Percentiles rank a stretch among this genome's conserved stretches.
These are phyloP conservation scores for Aporrectodea caliginosa DNA, from an alignment of 1,140 invertebrate genomes.

Conservation along the genomic window DNA sequence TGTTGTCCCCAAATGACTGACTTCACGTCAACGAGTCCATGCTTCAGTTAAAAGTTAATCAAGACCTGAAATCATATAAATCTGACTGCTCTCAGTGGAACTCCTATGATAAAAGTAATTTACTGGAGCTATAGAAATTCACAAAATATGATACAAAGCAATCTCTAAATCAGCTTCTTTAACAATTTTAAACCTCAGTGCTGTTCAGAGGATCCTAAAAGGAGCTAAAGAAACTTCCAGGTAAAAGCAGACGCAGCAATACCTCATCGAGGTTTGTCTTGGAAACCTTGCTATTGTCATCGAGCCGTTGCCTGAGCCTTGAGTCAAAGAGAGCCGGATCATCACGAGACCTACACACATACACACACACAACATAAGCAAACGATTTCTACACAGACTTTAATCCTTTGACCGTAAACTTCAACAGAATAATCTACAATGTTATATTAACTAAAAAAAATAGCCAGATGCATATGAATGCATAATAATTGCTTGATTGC, in stretches of 20 bases:
- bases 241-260: slow-evolving; percentile 13
- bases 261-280: slow-evolving; percentile 46
- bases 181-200: too few species aligned
- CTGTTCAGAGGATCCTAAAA: slow-evolving; percentile 8
- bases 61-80: background rate
- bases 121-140: too few species aligned
- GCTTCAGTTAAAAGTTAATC: too few species aligned
- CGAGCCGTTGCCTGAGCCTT: slow-evolving; percentile 43
- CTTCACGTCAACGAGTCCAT: too few species aligned
- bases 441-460: background rate
- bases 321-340: slow-evolving; percentile 46
- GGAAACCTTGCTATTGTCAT: slow-evolving; percentile 40
- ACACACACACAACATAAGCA: background rate
- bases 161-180: too few species aligned
- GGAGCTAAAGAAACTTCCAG: slow-evolving; percentile 12
- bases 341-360: slow-evolving; percentile 35
- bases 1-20: too few species aligned
- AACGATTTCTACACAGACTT: background rate
- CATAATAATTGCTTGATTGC: background rate
- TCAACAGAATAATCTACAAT: background rate
- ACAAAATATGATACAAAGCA: too few species aligned
- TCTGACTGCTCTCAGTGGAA: background rate
- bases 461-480: background rate
- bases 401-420: background rate
- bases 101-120: background rate